These are phyloP conservation scores for Ophiodon elongatus DNA, from an alignment of 2,113 vertebrate genomes.

Conservation along the genomic window DNA sequence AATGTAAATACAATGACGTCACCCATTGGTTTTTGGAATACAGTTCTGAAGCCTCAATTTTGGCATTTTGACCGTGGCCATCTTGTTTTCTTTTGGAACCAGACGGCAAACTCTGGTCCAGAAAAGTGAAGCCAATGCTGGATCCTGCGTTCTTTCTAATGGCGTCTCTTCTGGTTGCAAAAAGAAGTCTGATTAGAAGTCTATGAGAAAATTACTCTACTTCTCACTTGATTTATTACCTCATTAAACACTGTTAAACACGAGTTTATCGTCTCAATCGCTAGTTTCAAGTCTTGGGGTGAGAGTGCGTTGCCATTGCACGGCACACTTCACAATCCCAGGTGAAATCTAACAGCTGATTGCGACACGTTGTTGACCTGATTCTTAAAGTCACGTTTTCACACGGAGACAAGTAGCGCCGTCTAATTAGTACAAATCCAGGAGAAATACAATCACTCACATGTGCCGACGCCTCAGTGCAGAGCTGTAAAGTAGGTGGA, in stretches of 20 bases:
- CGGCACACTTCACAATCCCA: background rate
- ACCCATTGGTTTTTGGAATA: too few species aligned
- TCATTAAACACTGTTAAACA: background rate
- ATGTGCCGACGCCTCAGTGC: background rate
- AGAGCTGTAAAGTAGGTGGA: constrained; percentile 1
- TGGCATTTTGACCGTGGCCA: too few species aligned
- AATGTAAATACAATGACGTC: too few species aligned
- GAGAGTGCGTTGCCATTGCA: background rate
- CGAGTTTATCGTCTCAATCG: background rate
- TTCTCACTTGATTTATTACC: background rate
- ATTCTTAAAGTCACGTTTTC: background rate
- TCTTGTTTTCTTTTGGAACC: too few species aligned
- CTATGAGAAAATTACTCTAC: background rate
- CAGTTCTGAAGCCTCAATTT: too few species aligned
- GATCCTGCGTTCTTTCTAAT: too few species aligned
- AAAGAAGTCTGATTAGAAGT: background rate
- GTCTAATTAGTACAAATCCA: constrained; percentile 3
- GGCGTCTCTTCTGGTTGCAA: too few species aligned
- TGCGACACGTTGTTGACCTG: background rate
- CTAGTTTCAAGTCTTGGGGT: background rate
- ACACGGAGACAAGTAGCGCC: too few species aligned
- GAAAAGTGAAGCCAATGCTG: too few species aligned
- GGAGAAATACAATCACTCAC: background rate
- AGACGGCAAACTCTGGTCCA: too few species aligned
- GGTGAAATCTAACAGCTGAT: background rate